These are phyloP conservation scores for Stenurella melanura DNA, from an alignment of 2,888 invertebrate species.

Conservation along the genomic window DNA sequence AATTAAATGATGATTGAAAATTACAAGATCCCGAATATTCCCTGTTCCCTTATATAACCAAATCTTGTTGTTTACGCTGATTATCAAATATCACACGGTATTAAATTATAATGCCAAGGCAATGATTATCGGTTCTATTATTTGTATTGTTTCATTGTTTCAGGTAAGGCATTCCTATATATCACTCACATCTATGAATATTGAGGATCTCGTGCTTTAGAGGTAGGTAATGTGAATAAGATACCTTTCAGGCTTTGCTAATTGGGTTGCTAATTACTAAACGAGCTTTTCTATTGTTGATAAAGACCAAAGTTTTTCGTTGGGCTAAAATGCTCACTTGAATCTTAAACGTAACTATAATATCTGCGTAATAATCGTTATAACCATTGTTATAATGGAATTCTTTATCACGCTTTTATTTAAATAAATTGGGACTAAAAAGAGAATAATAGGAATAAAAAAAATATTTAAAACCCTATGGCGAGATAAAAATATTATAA, in stretches of 20 bases:
- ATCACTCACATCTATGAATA: background rate
- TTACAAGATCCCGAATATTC: too few relatives aligned
- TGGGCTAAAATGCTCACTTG: background rate
- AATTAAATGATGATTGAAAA: too few relatives aligned
- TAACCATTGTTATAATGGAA: too few relatives aligned
- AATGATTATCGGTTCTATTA: background rate
- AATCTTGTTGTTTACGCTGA: too few relatives aligned
- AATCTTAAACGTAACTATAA: background rate
- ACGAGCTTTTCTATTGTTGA: background rate
- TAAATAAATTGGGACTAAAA: too few relatives aligned
- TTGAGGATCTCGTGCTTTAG: background rate
- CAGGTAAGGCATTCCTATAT: background rate
- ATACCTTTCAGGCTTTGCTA: background rate
- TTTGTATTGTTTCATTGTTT: conserved; percentile 7
- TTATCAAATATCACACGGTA: too few relatives aligned
- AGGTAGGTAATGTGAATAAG: background rate
- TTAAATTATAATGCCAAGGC: too few relatives aligned
- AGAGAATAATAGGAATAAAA: too few relatives aligned
- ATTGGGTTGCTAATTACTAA: background rate
- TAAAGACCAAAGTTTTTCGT: background rate
- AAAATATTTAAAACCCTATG: too few relatives aligned
- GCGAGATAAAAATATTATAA: too few relatives aligned
- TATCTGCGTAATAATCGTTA: background rate
- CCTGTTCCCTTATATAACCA: too few relatives aligned
- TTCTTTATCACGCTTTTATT: too few relatives aligned